phyloP scores from a whole-genome alignment of 2,888 invertebrate species.

The Danaus chrysippus region DNA sequence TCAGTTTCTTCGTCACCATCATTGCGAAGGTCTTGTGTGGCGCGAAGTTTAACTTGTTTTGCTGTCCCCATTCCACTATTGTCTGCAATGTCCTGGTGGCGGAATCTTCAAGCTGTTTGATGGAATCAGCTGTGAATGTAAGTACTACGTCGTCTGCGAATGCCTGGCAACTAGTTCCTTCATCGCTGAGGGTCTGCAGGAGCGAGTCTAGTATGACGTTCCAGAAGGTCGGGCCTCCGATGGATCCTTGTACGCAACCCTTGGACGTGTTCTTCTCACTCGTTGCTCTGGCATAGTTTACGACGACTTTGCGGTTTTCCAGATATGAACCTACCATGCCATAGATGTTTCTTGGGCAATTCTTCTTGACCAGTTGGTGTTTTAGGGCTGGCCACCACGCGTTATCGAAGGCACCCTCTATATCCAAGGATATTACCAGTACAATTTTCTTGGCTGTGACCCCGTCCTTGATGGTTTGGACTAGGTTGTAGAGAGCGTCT shows the following conservation, averaged over 20 bases:
- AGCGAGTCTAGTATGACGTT: too few species aligned
- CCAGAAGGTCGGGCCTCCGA: too few species aligned
- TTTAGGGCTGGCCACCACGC: constrained; percentile 14
- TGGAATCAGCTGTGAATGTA: too few species aligned
- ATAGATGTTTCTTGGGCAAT: not conserved
- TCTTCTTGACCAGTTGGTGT: not conserved
- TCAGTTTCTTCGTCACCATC: not conserved
- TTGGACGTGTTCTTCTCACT: constrained; percentile 13
- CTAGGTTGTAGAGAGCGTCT: constrained; percentile 15
- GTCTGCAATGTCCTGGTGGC: constrained; percentile 29
- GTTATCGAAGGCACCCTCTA: too few species aligned
- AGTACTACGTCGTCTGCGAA: too few species aligned
- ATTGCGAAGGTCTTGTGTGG: constrained; percentile 1
- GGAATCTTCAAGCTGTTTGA: too few species aligned
- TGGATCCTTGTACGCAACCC: constrained; percentile 25
- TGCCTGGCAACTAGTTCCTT: too few species aligned
- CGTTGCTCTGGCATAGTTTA: not conserved
- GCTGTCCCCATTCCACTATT: constrained; percentile 21
- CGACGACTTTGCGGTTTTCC: not conserved
- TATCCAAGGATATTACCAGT: constrained; percentile 1
- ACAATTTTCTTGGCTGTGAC: not conserved
- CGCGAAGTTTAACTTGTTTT: constrained; percentile 25
- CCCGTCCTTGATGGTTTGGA: too few species aligned
- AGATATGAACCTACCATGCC: not conserved
- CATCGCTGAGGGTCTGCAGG: too few species aligned